Percentiles rank a stretch among this genome's conserved stretches.
Conservation (phyloP, 2,888 invertebrate genomes). For the Pyrgus malvae region DNA sequence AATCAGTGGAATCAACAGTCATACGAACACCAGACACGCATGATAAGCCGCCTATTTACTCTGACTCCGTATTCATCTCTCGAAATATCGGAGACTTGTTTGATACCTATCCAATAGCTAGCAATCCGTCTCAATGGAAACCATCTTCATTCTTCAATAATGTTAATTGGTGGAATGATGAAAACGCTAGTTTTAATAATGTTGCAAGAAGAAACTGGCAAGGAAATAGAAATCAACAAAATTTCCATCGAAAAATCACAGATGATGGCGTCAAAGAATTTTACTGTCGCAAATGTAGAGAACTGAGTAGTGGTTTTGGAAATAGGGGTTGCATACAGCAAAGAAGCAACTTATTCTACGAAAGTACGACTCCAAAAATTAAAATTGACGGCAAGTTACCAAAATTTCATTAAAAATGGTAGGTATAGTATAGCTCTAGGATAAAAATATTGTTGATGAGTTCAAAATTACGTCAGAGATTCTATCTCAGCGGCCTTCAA, state of each 20-base stretch:
- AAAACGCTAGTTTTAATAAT: conserved; percentile 43
- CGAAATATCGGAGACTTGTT: conserved; percentile 60
- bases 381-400: conserved; percentile 75
- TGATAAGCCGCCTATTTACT: conserved; percentile 45
- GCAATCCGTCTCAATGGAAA: conserved; percentile 61
- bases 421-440: not conserved
- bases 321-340: conserved; percentile 47
- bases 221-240: conserved; percentile 41
- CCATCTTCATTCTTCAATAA: conserved; percentile 67
- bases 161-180: conserved; percentile 61
- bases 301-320: conserved; percentile 47
- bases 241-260: conserved; percentile 55
- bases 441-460: not conserved
- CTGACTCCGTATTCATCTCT: conserved; percentile 54
- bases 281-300: conserved; percentile 69
- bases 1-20: conserved; percentile 65
- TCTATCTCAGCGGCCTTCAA: conserved; percentile 57
- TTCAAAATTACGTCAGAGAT: conserved; percentile 45
- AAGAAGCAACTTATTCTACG: conserved; percentile 50
- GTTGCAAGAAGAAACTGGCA: conserved; percentile 44
- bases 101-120: conserved; percentile 58
- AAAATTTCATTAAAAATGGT: conserved; percentile 71
- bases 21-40: conserved; percentile 66
- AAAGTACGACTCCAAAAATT: conserved; percentile 64
- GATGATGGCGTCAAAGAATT: conserved; percentile 66